Base-by-base conservation (phyloP, 2,888 invertebrate genomes). In the Platynereis dumerilii region DNA sequence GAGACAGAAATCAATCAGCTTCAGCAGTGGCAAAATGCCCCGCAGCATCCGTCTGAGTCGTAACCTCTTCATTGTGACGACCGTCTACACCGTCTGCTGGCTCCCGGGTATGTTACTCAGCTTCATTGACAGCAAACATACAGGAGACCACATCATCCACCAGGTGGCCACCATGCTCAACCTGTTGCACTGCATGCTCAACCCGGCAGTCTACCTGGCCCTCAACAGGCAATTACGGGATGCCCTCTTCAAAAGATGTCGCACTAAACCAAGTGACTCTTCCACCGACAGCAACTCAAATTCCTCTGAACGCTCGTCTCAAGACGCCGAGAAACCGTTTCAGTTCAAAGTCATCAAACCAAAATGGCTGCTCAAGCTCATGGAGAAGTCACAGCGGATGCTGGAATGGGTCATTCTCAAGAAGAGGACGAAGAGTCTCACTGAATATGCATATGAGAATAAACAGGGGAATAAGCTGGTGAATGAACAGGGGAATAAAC, bases 61-160 rank as follows among this genome's bases (percentile, higher is more conserved):
- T 10, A 64, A 64, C 29, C 28, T 64, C 17, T 64, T 53, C 27
- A 42, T 64, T 20, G 48, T 64, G 2, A 64, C 64, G 22, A 53
- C 45, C 2, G 26, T 64, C n/a, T 59, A 53, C 26, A 55, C 60
- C 7, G 52, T 64, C 17, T 64, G 64, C 60, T 64, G 64, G 64
- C 29, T 59, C 1, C 64, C 64, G 24, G 39, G 39, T 20, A 24
- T 64, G 22, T 3, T 59, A 7, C 34, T 60, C 15, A 27, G 52
- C 22, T 34, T 64, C 27, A 29, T 60, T 26, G 64, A 64, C 34
- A 27, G 26, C n/a, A 17, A 53, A 7, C 27, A 27, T 10, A 24
- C 15, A 17, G 34, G 20, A 15, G 53, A 58, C 1, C 3, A 17
- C 2, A n/a, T 59, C 7, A 20, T 59, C 7, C 54, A 55, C 29